Percentiles rank a stretch among this genome's conserved stretches.
Evolutionary conservation across 2,113 vertebrate species (phyloP).

Genomic region (Aptenodytes patagonicus): DNA sequence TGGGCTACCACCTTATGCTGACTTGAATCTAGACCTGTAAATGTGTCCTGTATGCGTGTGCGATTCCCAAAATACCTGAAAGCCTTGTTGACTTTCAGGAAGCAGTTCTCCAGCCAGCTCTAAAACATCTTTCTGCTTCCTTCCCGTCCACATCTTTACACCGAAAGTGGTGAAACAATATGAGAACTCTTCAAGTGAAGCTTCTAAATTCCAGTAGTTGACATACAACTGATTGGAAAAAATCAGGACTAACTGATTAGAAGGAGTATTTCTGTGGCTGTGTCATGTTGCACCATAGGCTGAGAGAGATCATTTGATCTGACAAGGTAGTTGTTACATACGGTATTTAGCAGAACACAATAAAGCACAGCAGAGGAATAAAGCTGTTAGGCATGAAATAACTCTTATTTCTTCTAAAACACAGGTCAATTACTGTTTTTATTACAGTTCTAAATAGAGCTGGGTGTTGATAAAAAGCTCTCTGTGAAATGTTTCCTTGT

Average conservation of each 20-base stretch:
- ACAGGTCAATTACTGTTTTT: conserved; percentile 41
- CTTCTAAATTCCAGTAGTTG: not conserved
- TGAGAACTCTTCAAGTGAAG: not conserved
- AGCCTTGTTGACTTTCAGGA: not conserved
- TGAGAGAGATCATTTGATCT: not conserved
- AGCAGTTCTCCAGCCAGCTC: not conserved
- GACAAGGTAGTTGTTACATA: not conserved
- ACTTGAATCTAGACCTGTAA: not conserved
- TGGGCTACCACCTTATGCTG: not conserved
- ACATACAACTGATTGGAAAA: not conserved
- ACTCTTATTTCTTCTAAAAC: conserved; percentile 37
- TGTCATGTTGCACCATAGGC: not conserved
- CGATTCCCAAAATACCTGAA: not conserved
- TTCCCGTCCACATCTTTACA: not conserved
- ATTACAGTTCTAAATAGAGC: conserved; percentile 33
- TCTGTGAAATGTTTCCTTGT: conserved; percentile 16
- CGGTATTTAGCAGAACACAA: conserved; percentile 27
- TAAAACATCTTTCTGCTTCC: not conserved
- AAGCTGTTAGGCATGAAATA: conserved; percentile 32
- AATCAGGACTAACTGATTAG: not conserved
- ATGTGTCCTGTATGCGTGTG: fast-evolving
- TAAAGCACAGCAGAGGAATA: not conserved
- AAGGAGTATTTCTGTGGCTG: not conserved
- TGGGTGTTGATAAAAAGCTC: conserved; percentile 31
- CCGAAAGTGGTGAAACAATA: not conserved